phyloP scores from a whole-genome alignment of 2,797 vertebrate species.

The Syndactyla subalaris region DNA sequence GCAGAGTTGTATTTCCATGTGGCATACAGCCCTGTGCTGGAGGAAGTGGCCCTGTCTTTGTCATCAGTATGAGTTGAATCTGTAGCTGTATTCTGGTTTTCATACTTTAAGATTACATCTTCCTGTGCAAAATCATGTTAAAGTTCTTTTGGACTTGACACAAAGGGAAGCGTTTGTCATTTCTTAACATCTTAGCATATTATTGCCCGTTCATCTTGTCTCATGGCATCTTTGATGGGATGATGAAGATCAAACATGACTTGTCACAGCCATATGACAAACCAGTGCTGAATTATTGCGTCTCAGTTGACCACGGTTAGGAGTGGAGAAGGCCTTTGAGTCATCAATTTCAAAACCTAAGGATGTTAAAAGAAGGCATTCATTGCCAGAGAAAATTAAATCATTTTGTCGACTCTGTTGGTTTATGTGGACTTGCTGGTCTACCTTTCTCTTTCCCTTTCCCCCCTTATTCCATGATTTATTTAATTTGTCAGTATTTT shows the following conservation, averaged over 20 bases:
- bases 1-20: not conserved
- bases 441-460: not conserved
- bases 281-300: not conserved
- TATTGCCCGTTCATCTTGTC: not conserved
- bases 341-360: not conserved
- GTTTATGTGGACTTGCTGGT: not conserved
- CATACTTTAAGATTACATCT: not conserved
- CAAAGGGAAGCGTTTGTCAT: not conserved
- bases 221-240: not conserved
- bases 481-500: not conserved
- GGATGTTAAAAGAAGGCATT: not conserved
- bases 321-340: not conserved
- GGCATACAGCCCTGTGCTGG: not conserved
- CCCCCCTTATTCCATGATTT: not conserved
- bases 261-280: not conserved
- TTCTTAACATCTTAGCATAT: not conserved
- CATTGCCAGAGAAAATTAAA: not conserved
- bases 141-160: not conserved
- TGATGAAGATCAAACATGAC: not conserved
- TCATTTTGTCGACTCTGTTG: not conserved
- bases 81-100: not conserved
- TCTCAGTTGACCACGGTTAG: not conserved
- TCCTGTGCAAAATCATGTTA: not conserved
- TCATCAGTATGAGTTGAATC: not conserved
- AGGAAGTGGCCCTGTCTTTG: not conserved